Percentiles rank a stretch among this genome's conserved stretches.
Conservation (phyloP, 2,888 invertebrate species). For the Bedellia somnulentella region DNA sequence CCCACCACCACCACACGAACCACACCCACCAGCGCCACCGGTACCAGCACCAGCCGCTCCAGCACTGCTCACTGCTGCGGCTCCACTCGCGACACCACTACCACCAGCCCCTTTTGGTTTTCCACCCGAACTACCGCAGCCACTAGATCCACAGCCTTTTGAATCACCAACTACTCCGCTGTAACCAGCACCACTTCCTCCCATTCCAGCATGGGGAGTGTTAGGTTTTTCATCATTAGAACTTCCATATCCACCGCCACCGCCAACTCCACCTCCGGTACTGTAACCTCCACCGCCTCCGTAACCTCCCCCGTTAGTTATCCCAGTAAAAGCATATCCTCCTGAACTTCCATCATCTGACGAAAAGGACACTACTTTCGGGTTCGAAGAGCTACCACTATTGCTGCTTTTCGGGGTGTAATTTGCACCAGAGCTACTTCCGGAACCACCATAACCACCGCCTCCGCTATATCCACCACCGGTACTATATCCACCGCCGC, state of each 20-base stretch:
- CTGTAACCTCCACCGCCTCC: background rate
- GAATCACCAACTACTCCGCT: no score
- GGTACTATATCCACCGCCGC: constrained; percentile 30
- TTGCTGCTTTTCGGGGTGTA: background rate
- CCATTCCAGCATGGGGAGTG: no score
- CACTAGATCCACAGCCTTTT: no score
- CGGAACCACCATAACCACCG: constrained; percentile 13
- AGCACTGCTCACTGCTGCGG: constrained; percentile 15
- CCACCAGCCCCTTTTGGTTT: constrained; percentile 12
- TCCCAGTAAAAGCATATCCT: constrained; percentile 5
- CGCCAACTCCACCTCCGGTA: constrained; percentile 3
- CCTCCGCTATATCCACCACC: constrained; percentile 18
- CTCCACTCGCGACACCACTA: constrained; percentile 15
- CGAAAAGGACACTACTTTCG: background rate
- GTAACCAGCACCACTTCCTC: no score
- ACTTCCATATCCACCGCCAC: constrained; percentile 10
- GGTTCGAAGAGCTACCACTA: background rate
- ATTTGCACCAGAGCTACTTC: constrained; percentile 7
- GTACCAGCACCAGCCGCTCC: constrained; percentile 10
- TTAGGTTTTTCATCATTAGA: no score
- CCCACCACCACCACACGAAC: constrained; percentile 1
- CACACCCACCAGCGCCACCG: background rate
- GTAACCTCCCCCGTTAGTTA: background rate
- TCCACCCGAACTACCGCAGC: constrained; percentile 13
- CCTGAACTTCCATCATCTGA: constrained; percentile 16